These are phyloP conservation scores for Drosophila punjabiensis DNA, from an alignment of 1,140 invertebrate genomes.

Conservation along the genomic window DNA sequence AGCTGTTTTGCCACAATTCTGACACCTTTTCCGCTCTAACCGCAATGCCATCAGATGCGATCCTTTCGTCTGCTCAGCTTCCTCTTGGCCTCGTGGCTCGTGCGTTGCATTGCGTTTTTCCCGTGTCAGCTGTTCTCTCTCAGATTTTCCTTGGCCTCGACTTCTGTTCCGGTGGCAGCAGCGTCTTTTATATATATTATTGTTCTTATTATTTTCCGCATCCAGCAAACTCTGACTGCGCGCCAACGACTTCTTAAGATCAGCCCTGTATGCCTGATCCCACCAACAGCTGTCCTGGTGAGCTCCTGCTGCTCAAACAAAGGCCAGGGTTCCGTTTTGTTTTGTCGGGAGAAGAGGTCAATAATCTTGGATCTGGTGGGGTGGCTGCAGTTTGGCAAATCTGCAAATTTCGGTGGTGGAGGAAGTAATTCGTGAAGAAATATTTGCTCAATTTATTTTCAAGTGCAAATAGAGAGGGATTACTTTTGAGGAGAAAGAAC, in stretches of 20 bases:
- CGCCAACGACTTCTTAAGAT: slow-evolving; percentile 55
- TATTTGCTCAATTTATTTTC: slow-evolving; percentile 17
- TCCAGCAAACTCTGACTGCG: slow-evolving; percentile 40
- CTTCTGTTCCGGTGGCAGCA: slow-evolving; percentile 35
- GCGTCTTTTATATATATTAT: slow-evolving; percentile 11
- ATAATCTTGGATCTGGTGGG: slow-evolving; percentile 65
- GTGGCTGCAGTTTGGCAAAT: slow-evolving; percentile 42
- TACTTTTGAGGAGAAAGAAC: too few relatives aligned
- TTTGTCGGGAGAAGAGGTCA: slow-evolving; percentile 65
- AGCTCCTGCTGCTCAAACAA: slow-evolving; percentile 38
- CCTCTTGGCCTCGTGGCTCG: slow-evolving; percentile 27
- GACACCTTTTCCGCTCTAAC: slow-evolving; percentile 64
- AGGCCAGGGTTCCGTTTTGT: slow-evolving; percentile 46
- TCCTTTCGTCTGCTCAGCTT: slow-evolving; percentile 41
- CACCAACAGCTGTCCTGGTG: slow-evolving; percentile 37
- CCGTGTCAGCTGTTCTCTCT: slow-evolving; percentile 73
- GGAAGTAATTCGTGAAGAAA: not conserved
- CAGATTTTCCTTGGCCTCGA: slow-evolving; percentile 57
- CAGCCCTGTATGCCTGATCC: slow-evolving; percentile 34
- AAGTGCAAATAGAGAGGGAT: not conserved
- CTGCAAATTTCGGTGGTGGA: not conserved
- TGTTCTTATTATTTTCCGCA: slow-evolving; percentile 19
- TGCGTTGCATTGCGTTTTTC: slow-evolving; percentile 31
- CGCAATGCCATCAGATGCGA: slow-evolving; percentile 55
- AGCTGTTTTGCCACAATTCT: slow-evolving; percentile 63